Base-by-base conservation (phyloP, 2,888 invertebrate species). In the Camponotus fellah region DNA sequence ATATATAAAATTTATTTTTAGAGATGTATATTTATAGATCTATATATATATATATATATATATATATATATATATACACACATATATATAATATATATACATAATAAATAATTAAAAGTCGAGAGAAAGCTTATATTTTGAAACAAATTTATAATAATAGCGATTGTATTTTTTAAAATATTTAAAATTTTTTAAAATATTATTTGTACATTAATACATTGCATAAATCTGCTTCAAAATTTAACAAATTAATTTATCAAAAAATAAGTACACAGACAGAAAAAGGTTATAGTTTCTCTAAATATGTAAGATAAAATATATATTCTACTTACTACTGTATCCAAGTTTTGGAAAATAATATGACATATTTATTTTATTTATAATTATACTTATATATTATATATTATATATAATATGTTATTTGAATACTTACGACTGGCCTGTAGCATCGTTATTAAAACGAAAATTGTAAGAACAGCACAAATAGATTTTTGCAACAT, bases 401-500 rank as follows among this genome's bases (percentile, higher is more conserved):
- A 14, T n/a, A n/a, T n/a, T n/a, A n/a, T n/a, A n/a, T n/a, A n/a
- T n/a, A n/a, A n/a, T n/a, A n/a, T n/a, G n/a, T n/a, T n/a, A n/a
- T 37, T 14, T 21, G 9, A 10, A 58, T 72, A 72, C 71, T 72
- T 56, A 58, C 56, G 56, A 72, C 10, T 56, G 14, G 17, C 17
- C 17, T 40, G 56, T 21, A 9, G 8, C 21, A 56, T 26, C 2
- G n/a, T 58, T 56, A 56, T 72, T 40, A 58, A 0, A 56, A 21
- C 21, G 56, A 21, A 17, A 40, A 72, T 37, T 2, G 1, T 26
- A 10, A 71, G n/a, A 53, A 37, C 5, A 58, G 10, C 37, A 6
- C 10, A 72, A 14, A 58, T 3, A 58, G 40, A 1, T 58, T 72
- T 72, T 26, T 9, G 37, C 37, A 72, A 58, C 72, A 72, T 72